These are phyloP conservation scores for Macaria liturata DNA, from an alignment of 2,888 invertebrate genomes.

Conservation along the genomic window DNA sequence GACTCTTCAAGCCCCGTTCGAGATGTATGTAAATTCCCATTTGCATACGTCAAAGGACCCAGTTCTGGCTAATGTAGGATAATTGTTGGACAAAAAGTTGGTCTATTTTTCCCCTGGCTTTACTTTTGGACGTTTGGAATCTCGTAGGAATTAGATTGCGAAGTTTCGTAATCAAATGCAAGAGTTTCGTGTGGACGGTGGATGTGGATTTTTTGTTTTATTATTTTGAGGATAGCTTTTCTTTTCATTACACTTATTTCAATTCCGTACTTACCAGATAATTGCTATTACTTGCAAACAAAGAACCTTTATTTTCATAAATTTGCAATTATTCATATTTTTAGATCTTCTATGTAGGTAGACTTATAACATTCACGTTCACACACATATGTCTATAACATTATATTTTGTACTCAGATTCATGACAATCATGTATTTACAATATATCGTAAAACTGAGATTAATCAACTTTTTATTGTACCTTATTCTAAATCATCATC, in stretches of 20 bases:
- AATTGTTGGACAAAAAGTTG: slow-evolving; percentile 57
- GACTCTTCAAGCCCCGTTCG: slow-evolving; percentile 18
- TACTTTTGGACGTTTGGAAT: slow-evolving; percentile 29
- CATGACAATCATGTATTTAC: too few species aligned
- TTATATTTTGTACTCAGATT: too few species aligned
- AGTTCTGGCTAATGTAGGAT: slow-evolving; percentile 53
- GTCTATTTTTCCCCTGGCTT: slow-evolving; percentile 34
- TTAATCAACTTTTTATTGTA: neutral
- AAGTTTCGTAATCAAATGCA: slow-evolving; percentile 22
- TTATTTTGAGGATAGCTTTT: neutral
- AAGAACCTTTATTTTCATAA: too few species aligned
- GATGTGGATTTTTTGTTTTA: slow-evolving; percentile 11
- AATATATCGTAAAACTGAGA: too few species aligned
- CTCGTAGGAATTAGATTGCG: slow-evolving; percentile 21
- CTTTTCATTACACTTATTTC: neutral
- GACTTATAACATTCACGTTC: too few species aligned
- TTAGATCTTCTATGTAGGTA: too few species aligned
- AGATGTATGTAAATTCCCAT: slow-evolving; percentile 37
- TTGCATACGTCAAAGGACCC: slow-evolving; percentile 33
- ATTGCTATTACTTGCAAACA: too few species aligned
- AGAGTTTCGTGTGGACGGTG: slow-evolving; percentile 10
- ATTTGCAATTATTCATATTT: too few species aligned
- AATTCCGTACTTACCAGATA: too few species aligned
- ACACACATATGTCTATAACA: too few species aligned
- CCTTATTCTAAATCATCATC: slow-evolving; percentile 29